Conservation (phyloP, 1,140 invertebrate species). For the Drosophila lini region DNA sequence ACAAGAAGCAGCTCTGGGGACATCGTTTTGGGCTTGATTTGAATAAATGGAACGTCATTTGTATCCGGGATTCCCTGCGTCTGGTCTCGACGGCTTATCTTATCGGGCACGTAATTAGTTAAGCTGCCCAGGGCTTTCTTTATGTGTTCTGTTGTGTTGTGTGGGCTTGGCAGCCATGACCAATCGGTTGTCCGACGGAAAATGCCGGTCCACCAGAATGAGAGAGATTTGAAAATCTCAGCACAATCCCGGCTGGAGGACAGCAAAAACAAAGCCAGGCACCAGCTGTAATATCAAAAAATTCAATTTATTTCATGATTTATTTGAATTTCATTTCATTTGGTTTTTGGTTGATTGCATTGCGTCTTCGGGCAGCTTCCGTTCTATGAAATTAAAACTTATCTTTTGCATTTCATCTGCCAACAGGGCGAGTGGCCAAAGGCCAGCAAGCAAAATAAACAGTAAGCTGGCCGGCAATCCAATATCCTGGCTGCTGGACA, state of each 20-base stretch:
- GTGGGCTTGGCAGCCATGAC: conserved; percentile 14
- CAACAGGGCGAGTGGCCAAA: conserved; percentile 20
- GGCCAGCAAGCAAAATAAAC: conserved; percentile 11
- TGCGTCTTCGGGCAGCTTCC: conserved; percentile 47
- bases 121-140: conserved; percentile 74
- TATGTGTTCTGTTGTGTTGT: conserved; percentile 27
- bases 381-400: conserved; percentile 68
- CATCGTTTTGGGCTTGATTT: conserved; percentile 71
- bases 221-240: conserved; percentile 43
- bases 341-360: conserved; percentile 67
- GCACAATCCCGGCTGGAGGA: conserved; percentile 12
- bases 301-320: conserved; percentile 80
- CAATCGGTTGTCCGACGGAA: conserved; percentile 61
- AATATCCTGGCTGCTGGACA: conserved; percentile 64
- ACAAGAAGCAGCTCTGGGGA: conserved; percentile 29
- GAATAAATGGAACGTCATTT: conserved; percentile 82
- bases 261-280: conserved; percentile 33
- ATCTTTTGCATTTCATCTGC: conserved; percentile 73
- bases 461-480: conserved; percentile 58
- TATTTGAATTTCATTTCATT: conserved; percentile 77
- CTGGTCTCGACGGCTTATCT: conserved; percentile 68
- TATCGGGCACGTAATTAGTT: conserved; percentile 80
- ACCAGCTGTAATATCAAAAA: conserved; percentile 72
- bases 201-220: conserved; percentile 22
- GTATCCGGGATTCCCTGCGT: conserved; percentile 68